Conservation (phyloP, 64 coral and sea anemone species). For the Pocillopora verrucosa region DNA sequence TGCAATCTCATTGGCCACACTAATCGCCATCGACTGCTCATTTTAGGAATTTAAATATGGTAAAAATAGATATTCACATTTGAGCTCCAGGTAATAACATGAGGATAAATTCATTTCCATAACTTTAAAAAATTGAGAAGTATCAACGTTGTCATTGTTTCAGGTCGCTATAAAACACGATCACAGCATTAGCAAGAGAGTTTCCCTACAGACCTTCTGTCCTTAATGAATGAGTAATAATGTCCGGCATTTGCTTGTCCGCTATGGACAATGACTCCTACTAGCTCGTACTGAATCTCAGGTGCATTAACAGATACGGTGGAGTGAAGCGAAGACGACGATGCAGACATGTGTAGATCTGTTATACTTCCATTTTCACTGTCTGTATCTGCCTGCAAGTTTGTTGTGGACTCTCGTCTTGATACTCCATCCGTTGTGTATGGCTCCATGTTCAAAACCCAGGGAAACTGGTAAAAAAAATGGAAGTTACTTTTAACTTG, state of each 20-base stretch:
- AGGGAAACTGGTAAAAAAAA: slow-evolving; percentile 70
- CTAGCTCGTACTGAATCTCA: slow-evolving; percentile 85
- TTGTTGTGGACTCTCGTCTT: slow-evolving; percentile 56
- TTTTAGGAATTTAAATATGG: too few species aligned
- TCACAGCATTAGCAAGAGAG: not conserved
- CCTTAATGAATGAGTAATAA: slow-evolving; percentile 90
- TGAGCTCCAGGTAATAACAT: too few species aligned
- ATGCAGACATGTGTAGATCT: slow-evolving; percentile 64
- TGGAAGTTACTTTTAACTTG: not conserved
- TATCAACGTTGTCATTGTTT: too few species aligned
- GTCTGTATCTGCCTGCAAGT: slow-evolving; percentile 45
- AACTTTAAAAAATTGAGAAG: too few species aligned
- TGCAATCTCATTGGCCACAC: too few species aligned
- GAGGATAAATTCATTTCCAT: too few species aligned
- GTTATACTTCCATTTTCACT: slow-evolving; percentile 74
- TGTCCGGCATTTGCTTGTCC: slow-evolving; percentile 92
- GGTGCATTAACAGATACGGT: slow-evolving; percentile 23
- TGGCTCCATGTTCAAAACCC: slow-evolving; percentile 90
- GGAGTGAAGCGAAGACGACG: slow-evolving; percentile 63
- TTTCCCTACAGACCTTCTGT: slow-evolving; percentile 53
- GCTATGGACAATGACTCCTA: slow-evolving; percentile 82
- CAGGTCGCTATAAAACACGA: too few species aligned
- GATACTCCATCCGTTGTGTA: slow-evolving; percentile 85
- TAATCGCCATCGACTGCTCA: too few species aligned
- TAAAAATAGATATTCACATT: too few species aligned